phyloP scores from a whole-genome alignment of 2,797 vertebrate species.

The Percopsis omiscomaycus region DNA sequence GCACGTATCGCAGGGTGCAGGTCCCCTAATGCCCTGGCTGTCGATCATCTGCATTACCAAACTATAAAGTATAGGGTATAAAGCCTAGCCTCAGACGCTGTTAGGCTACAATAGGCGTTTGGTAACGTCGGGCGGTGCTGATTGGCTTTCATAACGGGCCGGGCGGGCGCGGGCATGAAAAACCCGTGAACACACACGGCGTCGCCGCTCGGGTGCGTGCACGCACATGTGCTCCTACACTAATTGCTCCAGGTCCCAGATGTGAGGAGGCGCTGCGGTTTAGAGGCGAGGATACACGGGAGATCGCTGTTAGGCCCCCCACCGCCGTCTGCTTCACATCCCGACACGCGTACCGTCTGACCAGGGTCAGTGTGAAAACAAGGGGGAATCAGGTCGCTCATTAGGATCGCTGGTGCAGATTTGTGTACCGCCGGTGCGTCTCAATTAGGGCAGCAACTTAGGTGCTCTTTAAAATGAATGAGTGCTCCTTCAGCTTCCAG shows the following conservation, averaged over 20 bases:
- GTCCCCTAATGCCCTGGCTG: no score
- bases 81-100: no score
- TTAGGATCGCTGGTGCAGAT: slow-evolving; percentile 75
- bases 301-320: slow-evolving; percentile 58
- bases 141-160: no score
- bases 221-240: slow-evolving; percentile 23
- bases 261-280: slow-evolving; percentile 52
- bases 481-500: slow-evolving; percentile 37
- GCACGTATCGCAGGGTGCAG: no score
- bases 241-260: slow-evolving; percentile 67
- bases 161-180: no score
- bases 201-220: slow-evolving; percentile 8
- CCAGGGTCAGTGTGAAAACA: slow-evolving; percentile 59
- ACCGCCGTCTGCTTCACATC: slow-evolving; percentile 51
- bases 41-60: no score
- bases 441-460: slow-evolving; percentile 65
- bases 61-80: no score
- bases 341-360: slow-evolving; percentile 59
- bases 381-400: slow-evolving; percentile 67
- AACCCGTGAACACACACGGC: slow-evolving; percentile 4
- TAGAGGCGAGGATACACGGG: slow-evolving; percentile 58
- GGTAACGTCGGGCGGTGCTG: no score
- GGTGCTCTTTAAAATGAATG: slow-evolving; percentile 61
- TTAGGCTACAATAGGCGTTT: no score
- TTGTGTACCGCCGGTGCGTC: slow-evolving; percentile 43